Conservation (phyloP, 2,888 invertebrate genomes). For the Drosophila barbarae region DNA sequence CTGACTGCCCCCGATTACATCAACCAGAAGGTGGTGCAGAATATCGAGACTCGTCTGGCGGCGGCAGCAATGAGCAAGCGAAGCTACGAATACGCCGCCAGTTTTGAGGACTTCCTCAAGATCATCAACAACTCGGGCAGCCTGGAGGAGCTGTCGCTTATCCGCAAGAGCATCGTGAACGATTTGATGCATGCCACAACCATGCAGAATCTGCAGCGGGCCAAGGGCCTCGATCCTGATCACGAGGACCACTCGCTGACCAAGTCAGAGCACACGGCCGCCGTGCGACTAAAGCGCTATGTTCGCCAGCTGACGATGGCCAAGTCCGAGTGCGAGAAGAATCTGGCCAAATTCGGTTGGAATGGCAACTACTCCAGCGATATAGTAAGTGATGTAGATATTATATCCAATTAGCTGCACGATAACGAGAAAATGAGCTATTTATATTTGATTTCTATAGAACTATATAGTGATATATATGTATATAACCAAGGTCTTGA, state of each 20-base stretch:
- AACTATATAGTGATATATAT: neutral
- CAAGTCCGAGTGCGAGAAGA: constrained; percentile 89
- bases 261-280: constrained; percentile 89
- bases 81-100: constrained; percentile 92
- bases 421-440: neutral
- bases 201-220: constrained; percentile 91
- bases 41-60: constrained; percentile 89
- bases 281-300: constrained; percentile 90
- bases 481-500: neutral
- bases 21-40: constrained; percentile 91
- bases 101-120: constrained; percentile 92
- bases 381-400: constrained; percentile 56
- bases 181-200: constrained; percentile 97
- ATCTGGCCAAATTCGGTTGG: constrained; percentile 87
- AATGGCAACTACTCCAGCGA: constrained; percentile 84
- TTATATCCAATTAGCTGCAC: neutral
- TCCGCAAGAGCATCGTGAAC: constrained; percentile 91
- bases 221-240: constrained; percentile 83
- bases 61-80: constrained; percentile 88
- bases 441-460: neutral
- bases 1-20: constrained; percentile 95
- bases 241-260: constrained; percentile 81
- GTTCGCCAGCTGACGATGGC: constrained; percentile 90
- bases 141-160: constrained; percentile 90
- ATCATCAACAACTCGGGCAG: constrained; percentile 90